phyloP scores from a whole-genome alignment of 1,140 invertebrate species.

The Ips nitidus region DNA sequence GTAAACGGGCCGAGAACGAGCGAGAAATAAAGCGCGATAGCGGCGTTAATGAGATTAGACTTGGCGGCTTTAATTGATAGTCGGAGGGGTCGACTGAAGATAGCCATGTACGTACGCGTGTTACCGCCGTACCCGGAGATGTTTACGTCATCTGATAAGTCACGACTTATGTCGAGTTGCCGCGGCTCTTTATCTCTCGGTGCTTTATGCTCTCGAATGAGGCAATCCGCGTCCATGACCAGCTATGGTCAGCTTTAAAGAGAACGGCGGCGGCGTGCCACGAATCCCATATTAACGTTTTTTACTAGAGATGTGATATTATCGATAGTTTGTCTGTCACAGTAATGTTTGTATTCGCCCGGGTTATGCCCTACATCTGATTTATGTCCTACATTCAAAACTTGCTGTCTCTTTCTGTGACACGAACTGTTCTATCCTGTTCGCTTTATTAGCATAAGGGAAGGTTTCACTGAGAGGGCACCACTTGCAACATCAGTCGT shows the following conservation, averaged over 20 bases:
- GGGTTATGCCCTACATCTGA: too few relatives aligned
- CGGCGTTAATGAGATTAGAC: slow-evolving; percentile 49
- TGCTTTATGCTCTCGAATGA: slow-evolving; percentile 15
- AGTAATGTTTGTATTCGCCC: too few relatives aligned
- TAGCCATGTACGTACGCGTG: slow-evolving; percentile 46
- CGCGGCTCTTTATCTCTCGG: slow-evolving; percentile 9
- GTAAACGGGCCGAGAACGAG: slow-evolving; percentile 43
- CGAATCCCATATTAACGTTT: too few relatives aligned
- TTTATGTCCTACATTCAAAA: too few relatives aligned
- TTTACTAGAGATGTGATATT: too few relatives aligned
- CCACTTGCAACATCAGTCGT: too few relatives aligned
- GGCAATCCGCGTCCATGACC: not conserved
- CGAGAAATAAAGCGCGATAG: slow-evolving; percentile 47
- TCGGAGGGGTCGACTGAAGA: slow-evolving; percentile 39
- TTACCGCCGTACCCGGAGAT: slow-evolving; percentile 35
- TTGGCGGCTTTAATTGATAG: slow-evolving; percentile 46
- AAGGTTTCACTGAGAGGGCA: too few relatives aligned
- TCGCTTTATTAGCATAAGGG: too few relatives aligned
- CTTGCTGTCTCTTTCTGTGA: too few relatives aligned
- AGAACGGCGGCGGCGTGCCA: too few relatives aligned
- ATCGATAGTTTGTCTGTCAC: too few relatives aligned
- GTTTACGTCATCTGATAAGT: slow-evolving; percentile 46
- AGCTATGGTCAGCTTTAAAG: not conserved
- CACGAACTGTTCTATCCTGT: too few relatives aligned
- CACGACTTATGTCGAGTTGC: slow-evolving; percentile 17